Conservation (phyloP, 2,888 invertebrate genomes). For the Syritta pipiens region DNA sequence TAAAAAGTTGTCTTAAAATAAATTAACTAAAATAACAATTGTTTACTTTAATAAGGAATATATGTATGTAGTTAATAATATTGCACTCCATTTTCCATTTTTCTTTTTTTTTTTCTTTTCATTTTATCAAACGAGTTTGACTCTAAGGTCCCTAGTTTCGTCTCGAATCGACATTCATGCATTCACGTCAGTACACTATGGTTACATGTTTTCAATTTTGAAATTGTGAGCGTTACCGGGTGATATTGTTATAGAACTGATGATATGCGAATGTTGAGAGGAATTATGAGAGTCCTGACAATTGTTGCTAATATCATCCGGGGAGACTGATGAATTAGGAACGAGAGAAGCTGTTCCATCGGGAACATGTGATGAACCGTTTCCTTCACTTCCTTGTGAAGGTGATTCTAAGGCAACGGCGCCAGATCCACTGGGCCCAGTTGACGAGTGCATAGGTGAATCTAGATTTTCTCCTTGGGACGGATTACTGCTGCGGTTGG, state of each 20-base stretch:
- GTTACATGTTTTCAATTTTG: slow-evolving; percentile 79
- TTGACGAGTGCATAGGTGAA: slow-evolving; percentile 70
- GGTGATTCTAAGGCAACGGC: slow-evolving; percentile 69
- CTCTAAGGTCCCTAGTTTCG: slow-evolving; percentile 12
- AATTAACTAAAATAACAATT: slow-evolving; percentile 4
- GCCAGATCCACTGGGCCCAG: slow-evolving; percentile 58
- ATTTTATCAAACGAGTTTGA: slow-evolving; percentile 24
- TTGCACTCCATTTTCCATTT: too few relatives aligned
- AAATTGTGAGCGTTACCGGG: slow-evolving; percentile 76
- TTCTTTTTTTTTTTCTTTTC: slow-evolving; percentile 6
- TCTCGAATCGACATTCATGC: slow-evolving; percentile 9
- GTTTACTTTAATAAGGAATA: slow-evolving; percentile 25
- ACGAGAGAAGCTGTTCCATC: slow-evolving; percentile 66
- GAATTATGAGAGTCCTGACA: slow-evolving; percentile 60
- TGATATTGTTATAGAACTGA: slow-evolving; percentile 78
- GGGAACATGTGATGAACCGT: slow-evolving; percentile 63
- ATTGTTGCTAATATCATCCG: slow-evolving; percentile 64
- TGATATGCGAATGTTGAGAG: slow-evolving; percentile 74
- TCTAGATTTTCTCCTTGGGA: slow-evolving; percentile 70
- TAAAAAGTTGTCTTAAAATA: slow-evolving; percentile 8
- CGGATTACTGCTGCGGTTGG: slow-evolving; percentile 74
- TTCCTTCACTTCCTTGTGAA: slow-evolving; percentile 63
- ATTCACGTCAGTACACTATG: slow-evolving; percentile 36
- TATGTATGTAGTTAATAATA: too few relatives aligned
- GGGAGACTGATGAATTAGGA: slow-evolving; percentile 64